These are phyloP conservation scores for Elgaria multicarinata DNA, from an alignment of 2,113 vertebrate genomes.

Conservation along the genomic window DNA sequence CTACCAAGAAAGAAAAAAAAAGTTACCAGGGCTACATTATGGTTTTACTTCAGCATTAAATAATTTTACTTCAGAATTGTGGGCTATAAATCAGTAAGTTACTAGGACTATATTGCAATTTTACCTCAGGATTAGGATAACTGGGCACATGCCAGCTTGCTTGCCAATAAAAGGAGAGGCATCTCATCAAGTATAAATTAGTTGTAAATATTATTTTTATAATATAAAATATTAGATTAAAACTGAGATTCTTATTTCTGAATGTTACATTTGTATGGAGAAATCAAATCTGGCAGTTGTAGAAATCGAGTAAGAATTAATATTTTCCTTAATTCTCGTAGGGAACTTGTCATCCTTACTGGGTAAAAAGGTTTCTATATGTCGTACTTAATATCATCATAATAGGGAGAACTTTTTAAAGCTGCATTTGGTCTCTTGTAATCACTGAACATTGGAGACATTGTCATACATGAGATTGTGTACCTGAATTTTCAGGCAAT, in stretches of 20 bases:
- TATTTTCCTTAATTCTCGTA: constrained; percentile 3
- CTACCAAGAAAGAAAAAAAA: no score
- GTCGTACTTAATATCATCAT: background rate
- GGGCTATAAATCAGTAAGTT: constrained; percentile 94
- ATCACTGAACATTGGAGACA: background rate
- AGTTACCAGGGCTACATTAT: constrained; percentile 63
- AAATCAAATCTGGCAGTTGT: background rate
- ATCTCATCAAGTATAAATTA: constrained; percentile 5
- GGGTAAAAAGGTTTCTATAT: background rate
- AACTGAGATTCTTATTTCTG: constrained; percentile 7
- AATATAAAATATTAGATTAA: constrained; percentile 23
- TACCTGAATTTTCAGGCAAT: background rate
- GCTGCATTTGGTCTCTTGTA: no score
- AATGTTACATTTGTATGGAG: background rate
- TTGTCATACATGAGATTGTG: background rate
- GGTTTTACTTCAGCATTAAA: no score
- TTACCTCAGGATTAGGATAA: background rate
- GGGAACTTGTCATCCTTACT: constrained; percentile 7
- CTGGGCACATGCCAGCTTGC: background rate
- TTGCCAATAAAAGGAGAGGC: background rate
- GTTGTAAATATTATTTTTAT: background rate
- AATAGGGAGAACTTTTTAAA: background rate
- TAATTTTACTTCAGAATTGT: no score
- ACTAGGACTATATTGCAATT: background rate
- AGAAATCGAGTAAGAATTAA: background rate